Evolutionary conservation across 23 tunicate species (phyloP), one percentile per base, ranked within the genome.

Genomic region (Clavelina lepadiformis): DNA sequence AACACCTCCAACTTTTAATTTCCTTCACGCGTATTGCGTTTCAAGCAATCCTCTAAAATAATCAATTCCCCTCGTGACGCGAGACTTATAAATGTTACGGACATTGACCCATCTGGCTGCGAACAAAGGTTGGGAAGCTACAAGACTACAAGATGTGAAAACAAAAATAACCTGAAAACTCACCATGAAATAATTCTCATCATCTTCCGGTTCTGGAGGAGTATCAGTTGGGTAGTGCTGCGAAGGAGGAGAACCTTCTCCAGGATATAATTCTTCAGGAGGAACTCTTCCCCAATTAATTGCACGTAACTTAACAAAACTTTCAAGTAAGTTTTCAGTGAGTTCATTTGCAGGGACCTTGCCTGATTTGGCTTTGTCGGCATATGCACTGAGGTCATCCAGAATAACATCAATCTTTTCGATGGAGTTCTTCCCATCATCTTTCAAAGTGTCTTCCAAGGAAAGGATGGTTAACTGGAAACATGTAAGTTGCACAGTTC

Each of bases 221-320:
- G 20, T 20, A 5, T 45, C 80, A 2, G 80, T 70, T 50, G 18
- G 51, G 22, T 5, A 31, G 35, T 34, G 74, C 44, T 38, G 56
- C 33, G 74, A 45, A 33, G 49, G 5, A 3, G 46, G 3, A 46
- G 46, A 3, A 25, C 58, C 3, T 8, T 20, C 33, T n/a, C 57
- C 63, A 7, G 78, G 41, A 22, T 47, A 26, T 2, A 47, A 3
- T 27, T 61, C 64, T 2, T 68, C 69, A 7, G n/a, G 26, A 23
- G 73, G 31, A 26, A 50, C 59, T 29, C 84, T 35, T 13, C 84
- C 84, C 84, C 84, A 78, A 51, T 78, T 67, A 8, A 58, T 31
- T 11, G n/a, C 61, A 19, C 75, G 49, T 29, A 78, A 61, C 30
- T 58, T 58, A 23, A 67, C 51, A 1, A 78, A 58, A 8, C 75